Conservation (phyloP, 2,888 invertebrate species). For the Cheilosia urbana region DNA sequence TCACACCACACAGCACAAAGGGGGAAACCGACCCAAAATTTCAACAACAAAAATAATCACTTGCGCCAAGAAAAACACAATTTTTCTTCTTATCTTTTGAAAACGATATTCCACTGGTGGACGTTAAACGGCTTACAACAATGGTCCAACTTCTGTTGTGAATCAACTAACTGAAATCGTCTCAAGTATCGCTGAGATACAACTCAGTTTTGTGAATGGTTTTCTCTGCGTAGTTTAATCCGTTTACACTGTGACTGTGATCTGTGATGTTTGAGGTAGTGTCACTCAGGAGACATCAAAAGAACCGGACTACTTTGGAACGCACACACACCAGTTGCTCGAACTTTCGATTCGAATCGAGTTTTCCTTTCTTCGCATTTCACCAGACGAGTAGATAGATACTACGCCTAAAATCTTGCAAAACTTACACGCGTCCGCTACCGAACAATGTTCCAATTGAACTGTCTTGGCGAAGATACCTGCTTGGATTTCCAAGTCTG, state of each 20-base stretch:
- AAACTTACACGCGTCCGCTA: constrained; percentile 44
- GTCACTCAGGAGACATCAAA: constrained; percentile 37
- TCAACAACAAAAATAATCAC: constrained; percentile 12
- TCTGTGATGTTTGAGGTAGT: background rate
- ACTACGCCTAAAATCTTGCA: constrained; percentile 1
- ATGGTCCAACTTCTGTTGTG: too few species aligned
- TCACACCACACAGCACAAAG: constrained; percentile 8
- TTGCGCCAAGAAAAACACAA: constrained; percentile 19
- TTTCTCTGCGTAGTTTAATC: constrained; percentile 54
- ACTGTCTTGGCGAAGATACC: constrained; percentile 61
- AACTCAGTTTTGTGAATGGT: constrained; percentile 44
- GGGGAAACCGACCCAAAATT: constrained; percentile 18
- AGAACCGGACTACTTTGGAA: constrained; percentile 58
- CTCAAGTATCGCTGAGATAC: constrained; percentile 30
- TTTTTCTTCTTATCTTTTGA: background rate
- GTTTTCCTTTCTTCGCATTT: constrained; percentile 74
- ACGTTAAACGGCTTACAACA: constrained; percentile 18
- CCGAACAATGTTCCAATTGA: constrained; percentile 70
- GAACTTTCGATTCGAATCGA: constrained; percentile 71
- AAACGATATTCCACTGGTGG: background rate
- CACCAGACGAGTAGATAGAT: constrained; percentile 32
- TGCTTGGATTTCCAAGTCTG: constrained; percentile 56
- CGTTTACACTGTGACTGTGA: constrained; percentile 48
- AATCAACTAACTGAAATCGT: constrained; percentile 17
- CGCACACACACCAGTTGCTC: constrained; percentile 14